Conservation (phyloP, 2,888 invertebrate genomes). For the Maniola hyperantus region DNA sequence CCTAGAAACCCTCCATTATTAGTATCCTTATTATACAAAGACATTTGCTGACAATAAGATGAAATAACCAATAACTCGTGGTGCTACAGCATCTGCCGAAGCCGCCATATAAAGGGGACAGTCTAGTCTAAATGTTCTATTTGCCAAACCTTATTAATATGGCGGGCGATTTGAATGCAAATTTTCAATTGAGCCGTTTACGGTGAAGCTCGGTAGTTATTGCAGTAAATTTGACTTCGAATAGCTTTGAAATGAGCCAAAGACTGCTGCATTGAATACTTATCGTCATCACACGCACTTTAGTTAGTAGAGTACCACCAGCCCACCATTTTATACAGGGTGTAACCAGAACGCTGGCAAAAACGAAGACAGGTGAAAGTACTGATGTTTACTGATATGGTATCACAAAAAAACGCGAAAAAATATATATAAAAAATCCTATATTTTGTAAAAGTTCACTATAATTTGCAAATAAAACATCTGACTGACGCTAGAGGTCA, state of each 20-base stretch:
- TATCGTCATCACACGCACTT: conserved; percentile 4
- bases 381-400: too few species aligned
- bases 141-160: conserved; percentile 37
- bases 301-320: neutral
- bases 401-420: too few species aligned
- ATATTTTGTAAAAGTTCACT: too few species aligned
- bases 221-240: conserved; percentile 50
- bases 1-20: neutral
- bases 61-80: conserved; percentile 6
- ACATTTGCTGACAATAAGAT: conserved; percentile 10
- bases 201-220: conserved; percentile 46
- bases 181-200: conserved; percentile 54
- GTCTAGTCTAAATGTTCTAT: conserved; percentile 22
- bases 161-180: conserved; percentile 46
- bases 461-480: too few species aligned
- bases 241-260: conserved; percentile 26
- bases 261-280: conserved; percentile 25
- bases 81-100: conserved; percentile 6
- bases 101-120: conserved; percentile 14
- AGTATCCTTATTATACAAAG: neutral
- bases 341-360: too few species aligned
- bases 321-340: neutral
- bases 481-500: too few species aligned
- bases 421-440: too few species aligned
- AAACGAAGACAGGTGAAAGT: too few species aligned